A percentile compares a stretch with the other conserved stretches of the same genome.
Evolutionary conservation across 1,140 invertebrate genomes (phyloP).

Genomic region (Liolophura sinensis): DNA sequence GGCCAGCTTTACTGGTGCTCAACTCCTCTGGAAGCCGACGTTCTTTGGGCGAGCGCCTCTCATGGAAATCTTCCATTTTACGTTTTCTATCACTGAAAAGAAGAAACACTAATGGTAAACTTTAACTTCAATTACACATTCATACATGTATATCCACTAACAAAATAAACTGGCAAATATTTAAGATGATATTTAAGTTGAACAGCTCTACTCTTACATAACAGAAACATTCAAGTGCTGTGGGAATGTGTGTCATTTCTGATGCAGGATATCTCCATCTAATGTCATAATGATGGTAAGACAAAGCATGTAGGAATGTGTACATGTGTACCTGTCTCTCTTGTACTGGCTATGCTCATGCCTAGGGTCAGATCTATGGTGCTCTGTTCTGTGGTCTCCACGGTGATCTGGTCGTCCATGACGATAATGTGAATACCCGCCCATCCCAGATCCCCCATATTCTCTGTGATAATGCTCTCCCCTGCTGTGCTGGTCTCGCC

Average conservation of each 20-base stretch:
- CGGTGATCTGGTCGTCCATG: too few relatives aligned
- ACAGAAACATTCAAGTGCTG: too few relatives aligned
- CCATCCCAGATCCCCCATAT: background rate
- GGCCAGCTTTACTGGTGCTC: too few relatives aligned
- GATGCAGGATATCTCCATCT: too few relatives aligned
- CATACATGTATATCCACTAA: background rate
- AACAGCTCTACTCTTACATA: too few relatives aligned
- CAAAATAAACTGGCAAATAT: background rate
- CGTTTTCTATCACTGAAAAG: conserved; percentile 17
- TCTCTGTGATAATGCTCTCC: conserved; percentile 1
- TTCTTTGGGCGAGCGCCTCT: conserved; percentile 21
- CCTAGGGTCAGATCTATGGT: conserved; percentile 2
- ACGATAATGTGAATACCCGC: background rate
- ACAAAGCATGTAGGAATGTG: too few relatives aligned
- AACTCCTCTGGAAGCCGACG: conserved; percentile 13
- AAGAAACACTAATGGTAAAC: too few relatives aligned
- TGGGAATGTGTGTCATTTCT: too few relatives aligned
- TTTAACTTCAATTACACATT: conserved; percentile 2
- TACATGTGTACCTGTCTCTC: background rate
- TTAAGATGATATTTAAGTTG: too few relatives aligned
- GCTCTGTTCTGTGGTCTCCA: background rate
- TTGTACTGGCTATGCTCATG: background rate
- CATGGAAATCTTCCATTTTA: conserved; percentile 18
- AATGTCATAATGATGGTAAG: too few relatives aligned
- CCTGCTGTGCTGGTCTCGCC: background rate